A percentile compares a stretch with the other conserved stretches of the same genome.
Evolutionary conservation across 92 coral and sea anemone species (phyloP).

Genomic region (Micromussa lordhowensis): DNA sequence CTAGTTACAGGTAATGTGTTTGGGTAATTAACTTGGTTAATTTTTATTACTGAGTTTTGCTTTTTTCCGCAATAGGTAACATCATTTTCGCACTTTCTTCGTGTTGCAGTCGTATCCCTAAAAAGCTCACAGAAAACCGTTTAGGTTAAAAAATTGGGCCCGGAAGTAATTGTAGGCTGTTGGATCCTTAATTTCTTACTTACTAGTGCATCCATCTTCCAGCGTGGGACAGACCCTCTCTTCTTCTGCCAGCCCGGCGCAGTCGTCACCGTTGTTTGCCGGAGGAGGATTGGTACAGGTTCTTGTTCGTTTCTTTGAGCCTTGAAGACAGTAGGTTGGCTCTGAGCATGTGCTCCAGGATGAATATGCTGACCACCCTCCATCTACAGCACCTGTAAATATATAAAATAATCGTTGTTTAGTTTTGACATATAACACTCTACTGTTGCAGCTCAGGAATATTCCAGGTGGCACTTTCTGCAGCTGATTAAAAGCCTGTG

Average conservation of each 20-base stretch:
- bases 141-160: no score
- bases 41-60: no score
- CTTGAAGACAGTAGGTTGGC: conserved; percentile 72
- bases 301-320: conserved; percentile 64
- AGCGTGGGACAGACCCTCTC: conserved; percentile 77
- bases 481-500: no score
- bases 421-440: no score
- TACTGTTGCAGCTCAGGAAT: background rate
- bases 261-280: conserved; percentile 84
- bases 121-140: no score
- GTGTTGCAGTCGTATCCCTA: background rate
- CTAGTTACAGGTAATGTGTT: background rate
- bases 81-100: no score
- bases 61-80: no score
- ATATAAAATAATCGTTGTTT: no score
- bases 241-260: conserved; percentile 79
- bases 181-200: background rate
- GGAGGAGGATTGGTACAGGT: conserved; percentile 88
- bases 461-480: background rate
- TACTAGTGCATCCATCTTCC: conserved; percentile 86
- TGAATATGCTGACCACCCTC: conserved; percentile 84
- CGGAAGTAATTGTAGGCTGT: background rate
- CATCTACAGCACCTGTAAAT: conserved; percentile 80
- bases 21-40: background rate
- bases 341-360: conserved; percentile 84